phyloP scores from a whole-genome alignment of 2,797 vertebrate genomes.

The Etheostoma perlongum region DNA sequence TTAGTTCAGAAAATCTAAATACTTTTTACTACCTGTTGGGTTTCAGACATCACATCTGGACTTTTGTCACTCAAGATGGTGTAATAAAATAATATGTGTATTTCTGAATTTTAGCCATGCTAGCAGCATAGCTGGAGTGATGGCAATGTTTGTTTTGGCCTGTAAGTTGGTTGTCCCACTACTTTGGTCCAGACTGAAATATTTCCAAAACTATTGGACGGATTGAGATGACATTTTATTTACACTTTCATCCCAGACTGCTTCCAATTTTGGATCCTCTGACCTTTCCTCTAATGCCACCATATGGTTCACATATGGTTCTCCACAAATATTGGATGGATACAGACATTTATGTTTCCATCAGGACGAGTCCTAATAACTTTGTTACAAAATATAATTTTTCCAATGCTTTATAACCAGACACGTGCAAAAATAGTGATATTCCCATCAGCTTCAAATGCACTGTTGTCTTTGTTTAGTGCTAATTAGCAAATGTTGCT shows the following conservation, averaged over 20 bases:
- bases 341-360: not conserved
- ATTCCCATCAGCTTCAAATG: no score
- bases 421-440: no score
- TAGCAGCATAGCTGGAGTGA: not conserved
- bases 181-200: not conserved
- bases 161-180: not conserved
- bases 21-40: not conserved
- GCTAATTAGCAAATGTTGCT: no score
- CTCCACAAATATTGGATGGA: no score
- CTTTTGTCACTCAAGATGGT: not conserved
- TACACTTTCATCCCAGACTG: not conserved
- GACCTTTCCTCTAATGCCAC: not conserved
- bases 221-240: not conserved
- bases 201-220: not conserved
- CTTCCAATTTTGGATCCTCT: not conserved
- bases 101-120: not conserved
- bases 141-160: not conserved
- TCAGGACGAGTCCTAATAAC: not conserved
- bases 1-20: slow-evolving; percentile 22
- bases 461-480: no score
- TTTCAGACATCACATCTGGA: not conserved
- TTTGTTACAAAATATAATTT: not conserved
- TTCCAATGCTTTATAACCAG: not conserved
- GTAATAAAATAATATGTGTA: not conserved
- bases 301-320: no score